Conservation (phyloP, 2,797 vertebrate genomes). For the Enteromius afrohamiltoni region DNA sequence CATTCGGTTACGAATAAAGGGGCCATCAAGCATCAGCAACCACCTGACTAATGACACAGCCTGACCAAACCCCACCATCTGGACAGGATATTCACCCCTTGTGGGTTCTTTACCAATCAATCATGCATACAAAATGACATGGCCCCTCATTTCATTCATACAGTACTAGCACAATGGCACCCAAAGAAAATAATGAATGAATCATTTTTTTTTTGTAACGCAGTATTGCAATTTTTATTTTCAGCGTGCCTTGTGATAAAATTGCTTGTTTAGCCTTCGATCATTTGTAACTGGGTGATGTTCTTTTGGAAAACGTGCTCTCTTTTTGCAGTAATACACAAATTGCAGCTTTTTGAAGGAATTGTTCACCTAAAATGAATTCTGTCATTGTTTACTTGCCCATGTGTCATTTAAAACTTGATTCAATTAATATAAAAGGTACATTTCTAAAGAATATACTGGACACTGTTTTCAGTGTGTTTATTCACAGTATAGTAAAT, state of each 20-base stretch:
- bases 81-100: slow-evolving; percentile 56
- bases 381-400: not conserved
- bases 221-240: not conserved
- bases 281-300: slow-evolving; percentile 4
- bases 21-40: slow-evolving; percentile 47
- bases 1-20: slow-evolving; percentile 23
- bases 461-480: not conserved
- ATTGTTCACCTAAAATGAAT: not conserved
- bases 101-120: slow-evolving; percentile 54
- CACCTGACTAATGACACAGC: slow-evolving; percentile 58
- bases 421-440: not conserved
- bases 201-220: slow-evolving; percentile 29
- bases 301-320: not conserved
- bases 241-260: not conserved
- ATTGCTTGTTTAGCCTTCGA: slow-evolving; percentile 17
- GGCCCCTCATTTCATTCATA: slow-evolving; percentile 54
- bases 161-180: slow-evolving; percentile 30
- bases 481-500: not conserved
- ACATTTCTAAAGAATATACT: not conserved
- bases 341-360: not conserved
- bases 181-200: slow-evolving; percentile 42
- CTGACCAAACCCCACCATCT: slow-evolving; percentile 57
- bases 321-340: not conserved
- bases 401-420: not conserved
- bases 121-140: slow-evolving; percentile 56